Evolutionary conservation across 2,888 invertebrate species (phyloP).

Genomic region (Hemicrepidius hirtus): DNA sequence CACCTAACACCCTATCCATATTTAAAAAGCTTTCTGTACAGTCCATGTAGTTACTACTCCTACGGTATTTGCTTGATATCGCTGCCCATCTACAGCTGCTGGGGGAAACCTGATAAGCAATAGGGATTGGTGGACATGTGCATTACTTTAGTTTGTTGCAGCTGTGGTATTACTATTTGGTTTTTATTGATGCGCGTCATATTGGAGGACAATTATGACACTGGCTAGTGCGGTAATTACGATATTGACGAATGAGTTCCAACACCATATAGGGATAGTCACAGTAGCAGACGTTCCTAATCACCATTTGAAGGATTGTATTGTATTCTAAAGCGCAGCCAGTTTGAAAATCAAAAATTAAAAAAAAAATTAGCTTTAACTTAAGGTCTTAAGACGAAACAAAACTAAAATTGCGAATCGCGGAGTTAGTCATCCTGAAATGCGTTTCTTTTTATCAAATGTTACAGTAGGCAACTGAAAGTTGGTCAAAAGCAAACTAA

Average conservation of each 20-base stretch:
- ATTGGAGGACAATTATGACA: slow-evolving; percentile 51
- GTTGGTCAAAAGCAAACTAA: too few relatives aligned
- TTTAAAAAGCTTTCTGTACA: slow-evolving; percentile 41
- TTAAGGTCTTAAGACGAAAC: too few relatives aligned
- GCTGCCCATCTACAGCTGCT: slow-evolving; percentile 57
- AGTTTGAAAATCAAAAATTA: too few relatives aligned
- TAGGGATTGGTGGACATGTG: slow-evolving; percentile 50
- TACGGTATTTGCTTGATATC: slow-evolving; percentile 55
- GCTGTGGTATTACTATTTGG: slow-evolving; percentile 50
- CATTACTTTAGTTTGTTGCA: slow-evolving; percentile 53
- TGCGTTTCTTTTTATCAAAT: too few relatives aligned
- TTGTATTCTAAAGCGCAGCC: too few relatives aligned
- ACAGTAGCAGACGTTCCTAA: too few relatives aligned
- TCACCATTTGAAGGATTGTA: too few relatives aligned
- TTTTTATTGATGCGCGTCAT: slow-evolving; percentile 55
- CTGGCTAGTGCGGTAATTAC: slow-evolving; percentile 43
- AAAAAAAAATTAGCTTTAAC: too few relatives aligned
- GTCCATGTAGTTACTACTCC: slow-evolving; percentile 45
- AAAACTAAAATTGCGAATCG: too few relatives aligned
- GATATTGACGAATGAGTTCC: not conserved
- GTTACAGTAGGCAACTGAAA: too few relatives aligned
- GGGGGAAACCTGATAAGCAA: slow-evolving; percentile 52
- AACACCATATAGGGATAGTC: not conserved
- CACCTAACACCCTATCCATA: slow-evolving; percentile 44
- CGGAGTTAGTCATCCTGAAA: too few relatives aligned